phyloP scores from a whole-genome alignment of 2,113 vertebrate genomes.

The Sialia sialis region DNA sequence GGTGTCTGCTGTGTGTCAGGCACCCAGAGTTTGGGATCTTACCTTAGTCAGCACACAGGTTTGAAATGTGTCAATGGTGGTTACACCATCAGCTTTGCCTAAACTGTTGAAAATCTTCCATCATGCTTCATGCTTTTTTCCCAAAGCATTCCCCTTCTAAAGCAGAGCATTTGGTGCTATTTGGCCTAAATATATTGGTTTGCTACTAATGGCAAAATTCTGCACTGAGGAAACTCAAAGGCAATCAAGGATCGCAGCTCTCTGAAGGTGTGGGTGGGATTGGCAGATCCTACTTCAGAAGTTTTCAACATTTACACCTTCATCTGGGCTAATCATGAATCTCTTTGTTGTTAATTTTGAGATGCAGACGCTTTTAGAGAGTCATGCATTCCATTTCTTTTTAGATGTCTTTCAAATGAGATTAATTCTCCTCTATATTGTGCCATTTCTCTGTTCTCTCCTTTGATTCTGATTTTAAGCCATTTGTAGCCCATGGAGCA shows the following conservation, averaged over 20 bases:
- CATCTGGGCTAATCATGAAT: background rate
- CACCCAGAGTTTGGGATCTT: background rate
- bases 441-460: background rate
- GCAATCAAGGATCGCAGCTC: background rate
- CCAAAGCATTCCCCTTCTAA: background rate
- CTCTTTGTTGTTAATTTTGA: background rate
- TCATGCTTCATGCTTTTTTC: background rate
- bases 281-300: background rate
- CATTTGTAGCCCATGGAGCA: background rate
- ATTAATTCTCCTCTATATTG: fast-evolving
- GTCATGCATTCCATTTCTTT: background rate
- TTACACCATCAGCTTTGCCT: background rate
- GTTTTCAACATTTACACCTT: background rate
- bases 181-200: background rate
- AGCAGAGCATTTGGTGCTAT: background rate
- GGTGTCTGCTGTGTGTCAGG: background rate
- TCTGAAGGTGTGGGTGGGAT: background rate
- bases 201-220: background rate
- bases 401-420: background rate
- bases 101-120: background rate
- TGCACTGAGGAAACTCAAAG: background rate
- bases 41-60: background rate
- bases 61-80: background rate
- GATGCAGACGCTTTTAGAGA: background rate
- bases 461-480: background rate